These are phyloP conservation scores for Syrmaticus mikado DNA, from an alignment of 2,113 vertebrate species.

Conservation along the genomic window DNA sequence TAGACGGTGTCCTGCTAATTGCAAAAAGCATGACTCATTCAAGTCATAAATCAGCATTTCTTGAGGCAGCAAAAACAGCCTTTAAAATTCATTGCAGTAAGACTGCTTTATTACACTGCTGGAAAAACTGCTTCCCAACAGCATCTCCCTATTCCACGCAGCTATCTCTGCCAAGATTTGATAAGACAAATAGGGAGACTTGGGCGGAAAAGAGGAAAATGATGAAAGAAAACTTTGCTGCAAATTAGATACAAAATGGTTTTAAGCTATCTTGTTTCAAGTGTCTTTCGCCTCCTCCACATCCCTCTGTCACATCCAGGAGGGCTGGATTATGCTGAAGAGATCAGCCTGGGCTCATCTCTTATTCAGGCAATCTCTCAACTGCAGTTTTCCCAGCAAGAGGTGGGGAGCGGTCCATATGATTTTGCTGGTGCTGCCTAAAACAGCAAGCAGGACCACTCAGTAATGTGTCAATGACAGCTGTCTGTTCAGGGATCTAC, in stretches of 20 bases:
- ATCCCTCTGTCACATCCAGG: neutral
- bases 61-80: neutral
- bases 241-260: neutral
- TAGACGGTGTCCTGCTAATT: conserved; percentile 10
- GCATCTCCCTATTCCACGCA: neutral
- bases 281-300: neutral
- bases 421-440: neutral
- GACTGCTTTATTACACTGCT: neutral
- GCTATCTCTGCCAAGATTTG: conserved; percentile 9
- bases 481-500: neutral
- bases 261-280: neutral
- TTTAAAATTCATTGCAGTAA: conserved; percentile 15
- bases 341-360: neutral
- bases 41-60: conserved; percentile 41
- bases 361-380: neutral
- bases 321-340: neutral
- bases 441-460: neutral
- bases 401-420: neutral
- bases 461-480: neutral
- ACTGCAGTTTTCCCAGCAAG: neutral
- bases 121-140: conserved; percentile 10
- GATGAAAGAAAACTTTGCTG: neutral
- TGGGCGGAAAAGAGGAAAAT: neutral
- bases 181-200: neutral
- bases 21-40: neutral